phyloP scores from a whole-genome alignment of 2,113 vertebrate genomes.

The Colistium nudipinnis region DNA sequence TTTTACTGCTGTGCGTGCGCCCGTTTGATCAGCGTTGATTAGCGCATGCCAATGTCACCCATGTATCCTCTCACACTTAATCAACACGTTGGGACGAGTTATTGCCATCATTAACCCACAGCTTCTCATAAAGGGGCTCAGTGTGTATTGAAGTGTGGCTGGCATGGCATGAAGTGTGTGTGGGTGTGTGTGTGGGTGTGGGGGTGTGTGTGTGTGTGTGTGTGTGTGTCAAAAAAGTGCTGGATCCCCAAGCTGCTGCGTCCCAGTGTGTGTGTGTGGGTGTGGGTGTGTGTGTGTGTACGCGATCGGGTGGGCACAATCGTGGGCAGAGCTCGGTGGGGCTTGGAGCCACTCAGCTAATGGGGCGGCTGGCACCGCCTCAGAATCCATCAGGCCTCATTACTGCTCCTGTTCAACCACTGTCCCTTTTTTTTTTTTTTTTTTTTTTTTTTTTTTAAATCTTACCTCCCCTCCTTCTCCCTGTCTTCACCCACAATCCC shows the following conservation, averaged over 20 bases:
- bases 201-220: constrained; percentile 25
- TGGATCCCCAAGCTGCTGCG: constrained; percentile 32
- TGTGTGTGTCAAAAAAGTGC: constrained; percentile 17
- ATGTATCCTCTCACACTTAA: constrained; percentile 61
- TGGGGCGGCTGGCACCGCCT: constrained; percentile 78
- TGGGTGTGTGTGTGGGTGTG: constrained; percentile 19
- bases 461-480: constrained; percentile 38
- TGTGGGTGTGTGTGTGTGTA: constrained; percentile 5
- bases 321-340: constrained; percentile 47
- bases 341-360: constrained; percentile 78
- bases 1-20: constrained; percentile 6
- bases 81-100: constrained; percentile 59
- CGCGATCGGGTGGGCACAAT: constrained; percentile 58
- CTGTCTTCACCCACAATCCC: constrained; percentile 22
- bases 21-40: constrained; percentile 55
- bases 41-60: constrained; percentile 55
- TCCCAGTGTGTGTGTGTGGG: constrained; percentile 31
- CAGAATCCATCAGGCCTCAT: constrained; percentile 77
- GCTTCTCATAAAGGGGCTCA: constrained; percentile 51
- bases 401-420: constrained; percentile 57
- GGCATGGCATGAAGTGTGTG: constrained; percentile 30
- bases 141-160: constrained; percentile 58
- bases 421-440: constrained; percentile 22
- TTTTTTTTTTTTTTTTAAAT: neutral
- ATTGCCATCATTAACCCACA: constrained; percentile 57